Percentiles rank a stretch among this genome's conserved stretches.
Evolutionary conservation across 35 echinoderm and acorn worm genomes (phyloP).

Genomic region (Holothuria glaberrima): DNA sequence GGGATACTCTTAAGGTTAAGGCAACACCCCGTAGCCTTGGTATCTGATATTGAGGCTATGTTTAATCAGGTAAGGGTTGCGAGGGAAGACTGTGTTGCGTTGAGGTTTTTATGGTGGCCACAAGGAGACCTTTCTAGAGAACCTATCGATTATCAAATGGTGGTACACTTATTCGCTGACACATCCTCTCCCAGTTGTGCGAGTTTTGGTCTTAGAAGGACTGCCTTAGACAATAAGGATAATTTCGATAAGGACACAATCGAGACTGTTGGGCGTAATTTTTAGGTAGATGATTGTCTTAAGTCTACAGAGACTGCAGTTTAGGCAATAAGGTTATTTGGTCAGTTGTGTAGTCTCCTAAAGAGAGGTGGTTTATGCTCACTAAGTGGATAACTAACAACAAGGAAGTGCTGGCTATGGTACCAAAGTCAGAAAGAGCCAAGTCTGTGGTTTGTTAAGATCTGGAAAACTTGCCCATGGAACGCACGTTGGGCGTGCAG

Average conservation of each 20-base stretch:
- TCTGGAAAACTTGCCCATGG: conserved; percentile 41
- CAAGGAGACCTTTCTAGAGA: conserved; percentile 11
- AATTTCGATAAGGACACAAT: neutral
- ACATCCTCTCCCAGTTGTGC: conserved; percentile 65
- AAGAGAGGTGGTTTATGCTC: conserved; percentile 13
- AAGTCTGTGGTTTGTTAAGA: neutral
- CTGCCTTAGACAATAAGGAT: conserved; percentile 5
- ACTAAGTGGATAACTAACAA: conserved; percentile 49
- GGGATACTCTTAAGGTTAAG: conserved; percentile 60
- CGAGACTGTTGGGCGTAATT: neutral
- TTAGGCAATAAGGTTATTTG: conserved; percentile 16
- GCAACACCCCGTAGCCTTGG: conserved; percentile 20
- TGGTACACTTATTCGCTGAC: conserved; percentile 57
- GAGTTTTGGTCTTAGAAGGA: conserved; percentile 34
- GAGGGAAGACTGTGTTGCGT: neutral
- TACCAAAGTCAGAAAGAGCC: neutral
- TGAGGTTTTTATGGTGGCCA: conserved; percentile 63
- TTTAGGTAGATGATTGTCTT: conserved; percentile 64
- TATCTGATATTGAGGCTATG: conserved; percentile 52
- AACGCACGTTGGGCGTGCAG: conserved; percentile 60
- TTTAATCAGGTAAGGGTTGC: conserved; percentile 65
- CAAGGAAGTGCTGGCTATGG: conserved; percentile 31
- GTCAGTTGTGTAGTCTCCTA: neutral
- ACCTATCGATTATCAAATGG: conserved; percentile 58
- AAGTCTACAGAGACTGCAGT: conserved; percentile 29